Conservation (phyloP, 37 sponge, comb jelly and placozoan species). For the Cliona cf. orientalis region DNA sequence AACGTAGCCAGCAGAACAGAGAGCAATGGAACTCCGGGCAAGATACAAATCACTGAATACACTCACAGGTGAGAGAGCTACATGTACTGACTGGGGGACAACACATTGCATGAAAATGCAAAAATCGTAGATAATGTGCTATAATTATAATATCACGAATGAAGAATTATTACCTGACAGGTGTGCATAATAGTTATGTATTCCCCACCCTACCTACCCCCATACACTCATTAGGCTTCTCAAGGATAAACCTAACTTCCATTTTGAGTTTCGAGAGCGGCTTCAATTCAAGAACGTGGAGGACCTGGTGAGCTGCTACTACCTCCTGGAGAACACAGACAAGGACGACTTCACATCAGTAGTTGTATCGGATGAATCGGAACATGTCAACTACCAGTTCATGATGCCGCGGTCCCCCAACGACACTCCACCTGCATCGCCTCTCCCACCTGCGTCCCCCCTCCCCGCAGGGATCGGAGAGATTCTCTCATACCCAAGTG, state of each 20-base stretch:
- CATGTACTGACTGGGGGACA: no score
- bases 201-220: not conserved
- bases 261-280: slow-evolving; percentile 63
- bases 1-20: slow-evolving; percentile 94
- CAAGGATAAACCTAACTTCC: slow-evolving; percentile 62
- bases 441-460: not conserved
- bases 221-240: slow-evolving; percentile 25
- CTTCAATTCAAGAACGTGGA: slow-evolving; percentile 82
- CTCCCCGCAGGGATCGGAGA: not conserved
- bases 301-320: slow-evolving; percentile 71
- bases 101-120: no score
- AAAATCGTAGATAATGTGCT: no score
- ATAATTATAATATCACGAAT: no score
- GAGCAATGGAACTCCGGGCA: slow-evolving; percentile 77
- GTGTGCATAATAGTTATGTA: not conserved
- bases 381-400: slow-evolving; percentile 18
- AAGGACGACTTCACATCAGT: slow-evolving; percentile 18
- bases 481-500: not conserved
- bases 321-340: slow-evolving; percentile 59
- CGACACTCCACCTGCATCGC: slow-evolving; percentile 42
- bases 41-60: slow-evolving; percentile 84
- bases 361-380: slow-evolving; percentile 36
- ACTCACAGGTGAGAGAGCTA: slow-evolving; percentile 68
- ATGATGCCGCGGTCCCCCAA: not conserved
- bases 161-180: no score